Evolutionary conservation across 2,797 vertebrate genomes (phyloP), one percentile per base, ranked within the genome.

Genomic region (Enteromius afrohamiltoni): DNA sequence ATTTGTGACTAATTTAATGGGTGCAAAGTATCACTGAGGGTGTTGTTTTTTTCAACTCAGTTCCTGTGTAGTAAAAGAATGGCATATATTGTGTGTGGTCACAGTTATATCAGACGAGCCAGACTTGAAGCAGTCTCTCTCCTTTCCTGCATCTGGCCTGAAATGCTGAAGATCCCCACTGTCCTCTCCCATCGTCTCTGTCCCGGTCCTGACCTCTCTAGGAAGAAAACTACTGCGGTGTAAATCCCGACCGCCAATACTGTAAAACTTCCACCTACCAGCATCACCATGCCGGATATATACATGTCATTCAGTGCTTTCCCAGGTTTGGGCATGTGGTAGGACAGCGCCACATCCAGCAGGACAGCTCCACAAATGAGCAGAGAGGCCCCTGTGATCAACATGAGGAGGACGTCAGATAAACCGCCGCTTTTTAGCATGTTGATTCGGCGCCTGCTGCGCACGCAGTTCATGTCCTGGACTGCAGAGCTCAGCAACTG

Each of bases 391-490:
- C 96, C 95, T 0, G 97, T 96, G 65, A 97, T 90, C 85, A 97
- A 91, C 83, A 98, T 95, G 85, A 99, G 94, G 0, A 97, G 91
- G 17, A 96, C 92, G 80, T 99, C 98, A 0, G 96, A 96, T 8
- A 97, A 91, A 0, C 98, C 98, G 0, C 98, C 98, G 0, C 98
- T 99, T 90, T 97, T 98, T 6, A 99, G 92, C 87, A 97, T 92
- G 88, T 97, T 94, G 0, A 99, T 97, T 34, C 95, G 95, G 17
- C 91, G 94, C 11, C 97, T 93, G 90, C 95, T 97, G 23, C 96
- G 96, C 3, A 99, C 89, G 85, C 98, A 99, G 84, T 99, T 99
- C 98, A 99, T 99, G 94, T 99, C 98, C 94, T 99, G 98, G 88
- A 99, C 95, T 0, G 98, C 98, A 0, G 98, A 99, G 92, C 98